Evolutionary conservation across 2,888 invertebrate species (phyloP), one percentile per base, ranked within the genome.

Genomic region (Byasa hedistus): DNA sequence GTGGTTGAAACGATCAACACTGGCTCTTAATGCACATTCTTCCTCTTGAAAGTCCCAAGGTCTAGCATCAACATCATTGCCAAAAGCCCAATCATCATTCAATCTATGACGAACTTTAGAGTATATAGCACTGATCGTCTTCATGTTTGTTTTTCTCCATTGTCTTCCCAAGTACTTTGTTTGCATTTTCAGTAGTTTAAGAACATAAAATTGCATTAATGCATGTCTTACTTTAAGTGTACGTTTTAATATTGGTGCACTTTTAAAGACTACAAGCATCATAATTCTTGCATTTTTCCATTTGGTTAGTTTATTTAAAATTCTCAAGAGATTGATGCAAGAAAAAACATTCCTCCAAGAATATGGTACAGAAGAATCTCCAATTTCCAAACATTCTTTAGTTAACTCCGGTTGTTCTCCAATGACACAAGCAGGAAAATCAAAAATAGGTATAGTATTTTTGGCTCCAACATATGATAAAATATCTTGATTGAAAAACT

Each of bases 21-120:
- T 97, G 0, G 96, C 96, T 69, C 99, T 94, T 67, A 99, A 89
- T 17, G 98, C 96, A 85, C 98, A 98, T 83, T 99, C 99, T 84
- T 99, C 99, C 44, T 97, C 98, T 90, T 99, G 97, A 76, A 98
- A 99, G 85, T 99, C 99, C 98, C 98, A 99, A 0, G 99, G 99
- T 69, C 98, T 93, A 0, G 98, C 98, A 89, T 99, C 98, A 76
- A 99, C 94, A 92, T 99, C 97, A 92, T 99, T 99, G 64, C 99
- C 99, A 92, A 97, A 99, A 3, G 99, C 99, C 99, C 99, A 99
- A 86, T 99, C 99, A 83, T 99, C 99, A 80, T 99, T 99, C 56
- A 99, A 93, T 65, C 99, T 94, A 90, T 99, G 98, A 36, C 98
- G 93, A 3, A 98, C 97, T 93, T 99, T 99, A 68, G 98, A 96